Evolutionary conservation across 2,888 invertebrate species (phyloP), one percentile per base, ranked within the genome.

Genomic region (Pogonocherus hispidulus): DNA sequence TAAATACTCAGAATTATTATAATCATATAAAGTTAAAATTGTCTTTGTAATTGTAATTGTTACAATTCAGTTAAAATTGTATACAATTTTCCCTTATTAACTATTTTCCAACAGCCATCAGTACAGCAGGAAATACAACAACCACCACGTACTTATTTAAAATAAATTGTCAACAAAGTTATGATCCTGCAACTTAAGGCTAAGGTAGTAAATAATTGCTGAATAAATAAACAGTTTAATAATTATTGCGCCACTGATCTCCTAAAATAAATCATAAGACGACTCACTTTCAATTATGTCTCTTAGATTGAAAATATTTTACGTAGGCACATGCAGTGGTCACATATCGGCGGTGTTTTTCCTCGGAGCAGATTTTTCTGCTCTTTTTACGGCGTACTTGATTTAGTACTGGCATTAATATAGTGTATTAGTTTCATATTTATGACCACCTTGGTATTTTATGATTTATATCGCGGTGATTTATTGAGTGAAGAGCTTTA

Each of bases 221-320:
- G 44, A 11, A 14, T 44, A 57, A 57, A 57, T 57, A 57, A 57
- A 57, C 57, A 16, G 23, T 44, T 57, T 57, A 57, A 57, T n/a
- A n/a, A n/a, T n/a, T n/a, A n/a, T 57, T 57, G 57, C 57, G 57
- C 57, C 57, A 46, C 44, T 23, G 16, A 23, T 46, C 18, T 5
- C 44, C 9, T 57, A 41, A 57, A 46, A 77, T 73, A 69, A 70
- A 62, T 68, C 66, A 63, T 41, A 71, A 63, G 68, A 67, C 71
- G 71, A 69, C 73, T 74, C 74, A 74, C 64, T 63, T 63, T 44
- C 66, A 64, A 63, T 73, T 69, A 41, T 22, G 23, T 46, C 16
- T 27, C 52, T 18, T 14, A 32, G 32, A 32, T 32, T 18, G 32
- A 32, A 52, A 52, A 35, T 52, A 52, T 16, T 27, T 41, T 41